These are phyloP conservation scores for Pterostichus niger DNA, from an alignment of 2,888 invertebrate genomes.

Conservation along the genomic window DNA sequence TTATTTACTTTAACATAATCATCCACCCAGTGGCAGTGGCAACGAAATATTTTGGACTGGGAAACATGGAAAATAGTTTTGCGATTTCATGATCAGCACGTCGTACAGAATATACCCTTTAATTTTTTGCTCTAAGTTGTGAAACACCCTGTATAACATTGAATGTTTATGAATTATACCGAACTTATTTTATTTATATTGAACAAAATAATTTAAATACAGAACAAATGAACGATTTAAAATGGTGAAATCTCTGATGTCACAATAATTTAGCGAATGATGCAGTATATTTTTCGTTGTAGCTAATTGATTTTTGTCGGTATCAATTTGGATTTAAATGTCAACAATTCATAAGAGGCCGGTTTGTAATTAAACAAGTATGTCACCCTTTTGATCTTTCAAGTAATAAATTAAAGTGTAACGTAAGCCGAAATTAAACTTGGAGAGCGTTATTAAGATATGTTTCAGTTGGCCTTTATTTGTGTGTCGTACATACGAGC, in stretches of 20 bases:
- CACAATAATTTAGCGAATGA: constrained; percentile 10
- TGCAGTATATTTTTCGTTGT: background rate
- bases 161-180: too few relatives aligned
- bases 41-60: too few relatives aligned
- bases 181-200: too few relatives aligned
- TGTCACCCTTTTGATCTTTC: constrained; percentile 47
- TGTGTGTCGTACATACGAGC: background rate
- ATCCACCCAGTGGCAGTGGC: too few relatives aligned
- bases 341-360: constrained; percentile 49
- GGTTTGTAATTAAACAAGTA: constrained; percentile 42
- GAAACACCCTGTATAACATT: too few relatives aligned
- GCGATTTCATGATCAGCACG: too few relatives aligned
- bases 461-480: constrained; percentile 14
- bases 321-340: constrained; percentile 40
- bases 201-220: too few relatives aligned
- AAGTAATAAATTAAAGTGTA: constrained; percentile 51
- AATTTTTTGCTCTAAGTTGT: too few relatives aligned
- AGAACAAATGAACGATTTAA: background rate
- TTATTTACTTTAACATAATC: too few relatives aligned
- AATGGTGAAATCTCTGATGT: constrained; percentile 7
- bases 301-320: background rate
- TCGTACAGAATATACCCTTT: too few relatives aligned
- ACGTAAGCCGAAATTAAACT: constrained; percentile 49
- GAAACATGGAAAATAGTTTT: too few relatives aligned
- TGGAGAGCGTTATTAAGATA: constrained; percentile 20